These are phyloP conservation scores for Drosophila nigrodunni DNA, from an alignment of 1,140 invertebrate species.

Conservation along the genomic window DNA sequence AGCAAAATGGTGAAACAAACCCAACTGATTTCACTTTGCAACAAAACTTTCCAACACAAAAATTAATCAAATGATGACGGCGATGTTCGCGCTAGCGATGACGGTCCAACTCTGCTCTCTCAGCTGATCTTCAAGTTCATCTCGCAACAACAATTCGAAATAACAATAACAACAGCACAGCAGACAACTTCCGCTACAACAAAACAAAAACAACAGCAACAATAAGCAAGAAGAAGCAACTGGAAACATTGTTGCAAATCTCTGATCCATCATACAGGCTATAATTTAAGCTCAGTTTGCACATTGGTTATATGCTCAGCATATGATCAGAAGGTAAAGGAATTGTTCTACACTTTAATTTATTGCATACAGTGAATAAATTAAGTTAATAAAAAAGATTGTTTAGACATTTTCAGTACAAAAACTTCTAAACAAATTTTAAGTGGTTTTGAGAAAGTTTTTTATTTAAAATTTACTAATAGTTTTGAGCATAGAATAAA, in stretches of 20 bases:
- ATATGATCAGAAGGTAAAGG: not conserved
- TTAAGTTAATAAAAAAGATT: not conserved
- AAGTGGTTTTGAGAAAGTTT: too few species aligned
- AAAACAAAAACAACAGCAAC: constrained; percentile 37
- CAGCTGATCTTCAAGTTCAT: constrained; percentile 76
- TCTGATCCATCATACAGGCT: constrained; percentile 54
- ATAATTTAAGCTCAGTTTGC: constrained; percentile 54
- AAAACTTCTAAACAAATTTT: too few species aligned
- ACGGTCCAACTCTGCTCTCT: constrained; percentile 39
- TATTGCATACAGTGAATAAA: not conserved
- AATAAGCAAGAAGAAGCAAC: constrained; percentile 19
- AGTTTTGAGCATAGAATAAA: too few species aligned
- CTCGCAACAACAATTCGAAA: constrained; percentile 49
- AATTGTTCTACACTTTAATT: not conserved
- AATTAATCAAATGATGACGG: constrained; percentile 80
- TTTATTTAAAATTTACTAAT: too few species aligned
- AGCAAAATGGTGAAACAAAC: constrained; percentile 55
- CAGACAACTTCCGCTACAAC: constrained; percentile 75
- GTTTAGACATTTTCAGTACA: not conserved
- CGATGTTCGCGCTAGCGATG: constrained; percentile 25
- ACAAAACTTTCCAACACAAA: constrained; percentile 61
- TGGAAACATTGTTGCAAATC: constrained; percentile 72
- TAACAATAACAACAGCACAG: constrained; percentile 37
- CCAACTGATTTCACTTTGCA: constrained; percentile 73
- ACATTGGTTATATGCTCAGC: constrained; percentile 47